These are phyloP conservation scores for Australoheros facetus DNA, from an alignment of 2,797 vertebrate genomes.

Conservation along the genomic window DNA sequence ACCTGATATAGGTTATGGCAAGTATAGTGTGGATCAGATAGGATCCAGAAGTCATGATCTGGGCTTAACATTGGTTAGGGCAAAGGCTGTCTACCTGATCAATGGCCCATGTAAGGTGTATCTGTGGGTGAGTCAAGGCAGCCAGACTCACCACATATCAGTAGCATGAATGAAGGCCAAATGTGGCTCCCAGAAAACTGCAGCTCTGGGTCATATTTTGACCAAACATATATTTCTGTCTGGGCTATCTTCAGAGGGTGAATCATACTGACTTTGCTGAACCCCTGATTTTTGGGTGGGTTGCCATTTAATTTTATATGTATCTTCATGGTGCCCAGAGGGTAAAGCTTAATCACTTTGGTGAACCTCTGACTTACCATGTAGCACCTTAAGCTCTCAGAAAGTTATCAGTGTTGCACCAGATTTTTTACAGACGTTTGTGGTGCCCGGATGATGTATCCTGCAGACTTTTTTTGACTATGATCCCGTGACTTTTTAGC, in stretches of 20 bases:
- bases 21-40: too few species aligned
- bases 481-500: neutral
- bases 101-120: neutral
- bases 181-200: neutral
- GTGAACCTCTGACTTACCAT: neutral
- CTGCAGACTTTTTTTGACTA: neutral
- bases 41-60: too few species aligned
- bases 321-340: neutral
- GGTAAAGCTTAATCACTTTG: neutral
- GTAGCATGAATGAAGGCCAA: neutral
- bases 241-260: neutral
- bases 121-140: neutral
- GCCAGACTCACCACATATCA: neutral
- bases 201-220: neutral
- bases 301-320: neutral
- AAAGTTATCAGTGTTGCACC: too few species aligned
- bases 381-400: too few species aligned
- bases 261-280: neutral
- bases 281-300: neutral
- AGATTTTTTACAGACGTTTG: too few species aligned
- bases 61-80: neutral
- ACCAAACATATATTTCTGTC: neutral
- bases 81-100: neutral
- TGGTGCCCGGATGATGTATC: neutral
- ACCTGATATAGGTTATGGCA: too few species aligned